Conservation (phyloP, 2,888 invertebrate species). For the Kuschelorhynchus macadamiae region DNA sequence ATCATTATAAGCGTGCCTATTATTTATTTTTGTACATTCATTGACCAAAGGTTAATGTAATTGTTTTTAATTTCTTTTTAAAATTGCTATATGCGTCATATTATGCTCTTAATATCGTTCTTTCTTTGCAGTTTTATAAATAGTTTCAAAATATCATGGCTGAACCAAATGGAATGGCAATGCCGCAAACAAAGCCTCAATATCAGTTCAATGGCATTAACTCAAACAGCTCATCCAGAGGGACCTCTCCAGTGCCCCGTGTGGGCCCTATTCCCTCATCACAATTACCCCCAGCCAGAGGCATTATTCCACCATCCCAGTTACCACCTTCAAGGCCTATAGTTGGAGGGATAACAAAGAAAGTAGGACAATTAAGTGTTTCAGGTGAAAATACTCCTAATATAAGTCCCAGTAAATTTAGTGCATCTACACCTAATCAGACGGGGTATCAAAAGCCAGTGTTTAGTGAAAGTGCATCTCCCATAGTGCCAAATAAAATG, state of each 20-base stretch:
- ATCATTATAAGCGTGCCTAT: neutral
- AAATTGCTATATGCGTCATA: conserved; percentile 23
- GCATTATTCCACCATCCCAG: conserved; percentile 62
- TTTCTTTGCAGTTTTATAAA: conserved; percentile 25
- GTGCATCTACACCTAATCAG: conserved; percentile 60
- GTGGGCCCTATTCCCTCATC: conserved; percentile 59
- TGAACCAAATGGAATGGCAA: conserved; percentile 40
- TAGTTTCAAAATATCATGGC: conserved; percentile 29
- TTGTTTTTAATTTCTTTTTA: conserved; percentile 9
- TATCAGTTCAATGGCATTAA: conserved; percentile 64
- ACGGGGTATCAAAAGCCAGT: conserved; percentile 34
- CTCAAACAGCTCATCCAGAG: conserved; percentile 66
- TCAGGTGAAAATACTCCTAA: conserved; percentile 49
- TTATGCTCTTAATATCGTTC: neutral
- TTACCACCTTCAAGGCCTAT: conserved; percentile 57
- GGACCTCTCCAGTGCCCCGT: conserved; percentile 63
- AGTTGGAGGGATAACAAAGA: conserved; percentile 54
- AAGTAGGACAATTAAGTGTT: conserved; percentile 57
- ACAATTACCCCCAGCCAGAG: conserved; percentile 58
- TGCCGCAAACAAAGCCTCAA: conserved; percentile 45
- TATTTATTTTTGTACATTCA: neutral
- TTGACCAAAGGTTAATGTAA: conserved; percentile 43
- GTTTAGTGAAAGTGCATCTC: conserved; percentile 40
- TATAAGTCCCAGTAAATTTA: conserved; percentile 46
- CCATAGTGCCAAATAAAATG: conserved; percentile 43